Conservation (phyloP, 2,888 invertebrate genomes). For the Diachrysia chrysitis region DNA sequence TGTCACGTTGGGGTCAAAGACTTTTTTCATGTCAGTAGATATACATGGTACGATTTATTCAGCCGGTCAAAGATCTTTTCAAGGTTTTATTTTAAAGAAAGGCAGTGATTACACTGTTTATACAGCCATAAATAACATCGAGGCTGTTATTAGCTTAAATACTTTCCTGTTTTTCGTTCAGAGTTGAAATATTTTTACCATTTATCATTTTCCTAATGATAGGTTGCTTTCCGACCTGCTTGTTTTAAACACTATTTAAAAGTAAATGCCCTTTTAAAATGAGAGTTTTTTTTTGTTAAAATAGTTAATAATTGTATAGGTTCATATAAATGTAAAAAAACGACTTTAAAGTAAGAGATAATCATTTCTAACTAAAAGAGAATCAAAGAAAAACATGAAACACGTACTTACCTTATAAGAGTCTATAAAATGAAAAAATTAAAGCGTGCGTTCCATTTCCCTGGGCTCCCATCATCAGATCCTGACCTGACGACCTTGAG, state of each 20-base stretch:
- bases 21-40: background rate
- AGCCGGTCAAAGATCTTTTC: slow-evolving; percentile 4
- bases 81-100: background rate
- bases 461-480: too few relatives aligned
- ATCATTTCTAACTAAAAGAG: too few relatives aligned
- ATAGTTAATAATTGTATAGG: too few relatives aligned
- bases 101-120: background rate
- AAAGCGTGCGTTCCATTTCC: too few relatives aligned
- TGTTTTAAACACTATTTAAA: background rate
- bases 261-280: too few relatives aligned
- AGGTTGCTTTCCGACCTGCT: background rate
- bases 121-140: background rate
- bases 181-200: background rate
- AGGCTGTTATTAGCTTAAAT: background rate
- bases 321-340: too few relatives aligned
- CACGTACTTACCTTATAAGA: too few relatives aligned
- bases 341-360: too few relatives aligned
- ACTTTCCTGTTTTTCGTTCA: background rate
- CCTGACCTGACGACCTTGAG: too few relatives aligned
- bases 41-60: background rate
- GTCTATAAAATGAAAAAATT: too few relatives aligned
- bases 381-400: too few relatives aligned
- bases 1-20: slow-evolving; percentile 1
- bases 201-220: background rate
- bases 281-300: too few relatives aligned